Percentiles rank a stretch among this genome's conserved stretches.
These are phyloP conservation scores for human DNA, from an alignment of 2,113 vertebrate species.

Conservation along the genomic window DNA sequence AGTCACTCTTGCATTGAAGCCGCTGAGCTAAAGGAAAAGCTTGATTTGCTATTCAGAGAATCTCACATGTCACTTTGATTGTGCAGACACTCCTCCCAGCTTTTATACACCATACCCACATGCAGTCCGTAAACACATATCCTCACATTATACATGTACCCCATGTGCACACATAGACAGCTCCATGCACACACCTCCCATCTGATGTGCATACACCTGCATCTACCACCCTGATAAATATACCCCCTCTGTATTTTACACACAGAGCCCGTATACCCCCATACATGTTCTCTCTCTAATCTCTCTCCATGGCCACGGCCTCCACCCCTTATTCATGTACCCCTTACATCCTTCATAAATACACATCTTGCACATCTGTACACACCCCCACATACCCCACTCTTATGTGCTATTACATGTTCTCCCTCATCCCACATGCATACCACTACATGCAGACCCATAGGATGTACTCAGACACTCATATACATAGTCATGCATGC, in stretches of 20 bases:
- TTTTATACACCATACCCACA: accelerated
- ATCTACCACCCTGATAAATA: not conserved
- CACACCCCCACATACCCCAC: too few relatives aligned
- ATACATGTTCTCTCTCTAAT: not conserved
- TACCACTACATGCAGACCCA: not conserved
- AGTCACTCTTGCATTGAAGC: not conserved
- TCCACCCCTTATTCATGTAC: not conserved
- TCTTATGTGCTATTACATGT: accelerated
- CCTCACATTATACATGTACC: not conserved
- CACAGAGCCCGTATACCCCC: too few relatives aligned
- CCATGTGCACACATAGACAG: not conserved
- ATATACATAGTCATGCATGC: not conserved
- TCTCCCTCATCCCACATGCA: not conserved
- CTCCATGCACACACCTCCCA: not conserved
- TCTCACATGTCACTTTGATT: not conserved
- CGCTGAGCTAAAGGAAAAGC: not conserved
- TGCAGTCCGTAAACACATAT: accelerated
- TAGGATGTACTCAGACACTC: not conserved
- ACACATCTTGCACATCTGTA: not conserved
- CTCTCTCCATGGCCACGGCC: not conserved
- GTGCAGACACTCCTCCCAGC: not conserved
- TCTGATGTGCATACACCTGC: not conserved
- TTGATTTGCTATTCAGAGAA: not conserved
- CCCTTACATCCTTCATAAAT: not conserved
- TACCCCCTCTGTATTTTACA: not conserved